A percentile compares a stretch with the other conserved stretches of the same genome.
phyloP scores from a whole-genome alignment of 2,113 vertebrate genomes.

The Callopanchax toddi region DNA sequence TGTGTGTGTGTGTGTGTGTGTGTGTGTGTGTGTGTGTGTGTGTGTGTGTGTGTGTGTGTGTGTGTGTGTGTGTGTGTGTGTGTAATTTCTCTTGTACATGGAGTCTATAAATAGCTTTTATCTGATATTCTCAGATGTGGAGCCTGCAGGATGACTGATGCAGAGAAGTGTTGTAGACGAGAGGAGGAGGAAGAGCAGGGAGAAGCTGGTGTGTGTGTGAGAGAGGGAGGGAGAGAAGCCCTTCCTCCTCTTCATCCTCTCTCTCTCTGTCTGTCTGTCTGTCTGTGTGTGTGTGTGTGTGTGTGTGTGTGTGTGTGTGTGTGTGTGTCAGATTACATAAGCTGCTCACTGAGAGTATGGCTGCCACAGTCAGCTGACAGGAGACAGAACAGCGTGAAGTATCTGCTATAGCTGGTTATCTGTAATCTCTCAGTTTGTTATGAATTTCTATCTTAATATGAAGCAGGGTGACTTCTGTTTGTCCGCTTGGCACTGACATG shows the following conservation, averaged over 20 bases:
- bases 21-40: slow-evolving; percentile 12
- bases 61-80: slow-evolving; percentile 1
- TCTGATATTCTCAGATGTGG: slow-evolving; percentile 17
- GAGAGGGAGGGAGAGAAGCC: no score
- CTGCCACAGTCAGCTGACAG: slow-evolving; percentile 20
- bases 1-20: slow-evolving; percentile 2
- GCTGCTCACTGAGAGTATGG: slow-evolving; percentile 28
- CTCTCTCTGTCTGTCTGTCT: background rate
- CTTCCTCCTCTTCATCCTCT: slow-evolving; percentile 10
- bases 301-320: no score
- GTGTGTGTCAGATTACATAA: slow-evolving; percentile 63
- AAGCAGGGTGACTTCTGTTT: no score
- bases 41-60: slow-evolving; percentile 11
- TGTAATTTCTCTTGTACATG: background rate
- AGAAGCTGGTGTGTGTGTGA: slow-evolving; percentile 28
- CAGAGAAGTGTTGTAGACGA: slow-evolving; percentile 23
- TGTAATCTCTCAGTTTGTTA: no score
- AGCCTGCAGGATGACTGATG: slow-evolving; percentile 29
- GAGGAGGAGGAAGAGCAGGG: background rate
- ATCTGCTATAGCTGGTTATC: no score
- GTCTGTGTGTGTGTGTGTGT: slow-evolving; percentile 3
- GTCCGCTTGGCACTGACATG: no score
- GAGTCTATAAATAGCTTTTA: slow-evolving; percentile 45
- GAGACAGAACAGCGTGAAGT: no score
- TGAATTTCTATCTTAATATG: no score